phyloP scores from a whole-genome alignment of 2,797 vertebrate species.

The Gobio occitaniae region DNA sequence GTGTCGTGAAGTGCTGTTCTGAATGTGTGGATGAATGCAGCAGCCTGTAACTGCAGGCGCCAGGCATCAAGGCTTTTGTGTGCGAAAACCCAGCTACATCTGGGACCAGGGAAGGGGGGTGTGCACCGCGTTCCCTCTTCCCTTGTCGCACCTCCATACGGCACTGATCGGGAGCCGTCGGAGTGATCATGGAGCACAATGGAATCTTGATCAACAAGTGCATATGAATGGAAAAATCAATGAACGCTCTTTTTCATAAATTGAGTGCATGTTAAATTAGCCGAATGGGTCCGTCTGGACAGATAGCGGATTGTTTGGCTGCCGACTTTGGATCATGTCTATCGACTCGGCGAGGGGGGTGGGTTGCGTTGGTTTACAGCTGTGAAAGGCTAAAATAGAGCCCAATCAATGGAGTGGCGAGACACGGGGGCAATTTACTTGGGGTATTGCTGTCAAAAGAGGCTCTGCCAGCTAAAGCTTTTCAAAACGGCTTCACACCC shows the following conservation, averaged over 20 bases:
- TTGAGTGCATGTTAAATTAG: slow-evolving; percentile 82
- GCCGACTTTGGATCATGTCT: slow-evolving; percentile 79
- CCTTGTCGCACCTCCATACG: slow-evolving; percentile 46
- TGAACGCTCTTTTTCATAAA: slow-evolving; percentile 82
- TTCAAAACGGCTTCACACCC: slow-evolving; percentile 54
- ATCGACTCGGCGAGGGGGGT: slow-evolving; percentile 72
- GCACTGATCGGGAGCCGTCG: slow-evolving; percentile 56
- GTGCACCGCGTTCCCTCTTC: slow-evolving; percentile 1
- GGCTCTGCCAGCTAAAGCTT: slow-evolving; percentile 41
- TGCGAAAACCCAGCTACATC: slow-evolving; percentile 57
- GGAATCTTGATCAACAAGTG: slow-evolving; percentile 76
- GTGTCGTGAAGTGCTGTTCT: slow-evolving; percentile 60
- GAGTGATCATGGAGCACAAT: slow-evolving; percentile 55
- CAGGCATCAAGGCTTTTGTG: slow-evolving; percentile 55
- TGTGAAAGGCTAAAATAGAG: slow-evolving; percentile 73
- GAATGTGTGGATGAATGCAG: slow-evolving; percentile 60
- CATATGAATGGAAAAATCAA: slow-evolving; percentile 77
- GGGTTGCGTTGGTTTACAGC: slow-evolving; percentile 70
- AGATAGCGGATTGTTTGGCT: slow-evolving; percentile 78
- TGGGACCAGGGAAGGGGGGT: slow-evolving; percentile 51
- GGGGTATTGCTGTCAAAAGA: slow-evolving; percentile 61
- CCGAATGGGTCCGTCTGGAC: slow-evolving; percentile 77
- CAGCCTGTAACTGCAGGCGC: slow-evolving; percentile 58
- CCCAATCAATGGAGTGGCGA: slow-evolving; percentile 79
- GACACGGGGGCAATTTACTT: slow-evolving; percentile 70